Evolutionary conservation across 2,113 vertebrate genomes (phyloP).

Genomic region (Puma concolor): DNA sequence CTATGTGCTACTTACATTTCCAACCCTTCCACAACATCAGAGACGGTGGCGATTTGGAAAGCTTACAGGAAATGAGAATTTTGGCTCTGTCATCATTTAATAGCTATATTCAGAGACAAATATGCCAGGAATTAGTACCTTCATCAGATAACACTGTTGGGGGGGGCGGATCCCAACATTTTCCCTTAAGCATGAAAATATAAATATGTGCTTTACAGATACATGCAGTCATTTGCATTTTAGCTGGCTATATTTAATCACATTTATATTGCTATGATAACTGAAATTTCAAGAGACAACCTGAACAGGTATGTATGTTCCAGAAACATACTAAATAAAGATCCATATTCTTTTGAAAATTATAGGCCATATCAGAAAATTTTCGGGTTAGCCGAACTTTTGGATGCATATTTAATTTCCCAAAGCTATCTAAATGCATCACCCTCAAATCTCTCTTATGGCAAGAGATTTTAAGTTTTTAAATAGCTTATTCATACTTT

Average conservation of each 20-base stretch:
- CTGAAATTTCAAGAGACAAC: conserved; percentile 59
- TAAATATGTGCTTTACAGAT: conserved; percentile 1
- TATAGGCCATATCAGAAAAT: not conserved
- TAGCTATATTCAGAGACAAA: not conserved
- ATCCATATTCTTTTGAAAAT: conserved; percentile 55
- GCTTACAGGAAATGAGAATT: not conserved
- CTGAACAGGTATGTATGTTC: not conserved
- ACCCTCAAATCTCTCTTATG: not conserved
- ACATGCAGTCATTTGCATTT: conserved; percentile 30
- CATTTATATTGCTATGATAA: conserved; percentile 52
- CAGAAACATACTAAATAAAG: conserved; percentile 41
- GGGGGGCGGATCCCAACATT: not conserved
- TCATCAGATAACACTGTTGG: not conserved
- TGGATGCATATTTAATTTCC: conserved; percentile 35
- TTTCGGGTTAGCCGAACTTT: conserved; percentile 23
- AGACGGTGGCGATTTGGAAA: conserved; percentile 22
- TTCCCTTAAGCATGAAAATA: conserved; percentile 38
- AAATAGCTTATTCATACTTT: not conserved
- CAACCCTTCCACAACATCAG: not conserved
- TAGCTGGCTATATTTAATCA: conserved; percentile 51
- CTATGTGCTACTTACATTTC: not conserved
- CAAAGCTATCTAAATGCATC: not conserved
- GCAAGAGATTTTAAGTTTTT: conserved; percentile 21
- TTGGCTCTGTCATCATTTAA: not conserved
- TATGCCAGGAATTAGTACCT: not conserved